These are phyloP conservation scores for Polydrusus pterygomalis DNA, from an alignment of 2,888 invertebrate species.

Conservation along the genomic window DNA sequence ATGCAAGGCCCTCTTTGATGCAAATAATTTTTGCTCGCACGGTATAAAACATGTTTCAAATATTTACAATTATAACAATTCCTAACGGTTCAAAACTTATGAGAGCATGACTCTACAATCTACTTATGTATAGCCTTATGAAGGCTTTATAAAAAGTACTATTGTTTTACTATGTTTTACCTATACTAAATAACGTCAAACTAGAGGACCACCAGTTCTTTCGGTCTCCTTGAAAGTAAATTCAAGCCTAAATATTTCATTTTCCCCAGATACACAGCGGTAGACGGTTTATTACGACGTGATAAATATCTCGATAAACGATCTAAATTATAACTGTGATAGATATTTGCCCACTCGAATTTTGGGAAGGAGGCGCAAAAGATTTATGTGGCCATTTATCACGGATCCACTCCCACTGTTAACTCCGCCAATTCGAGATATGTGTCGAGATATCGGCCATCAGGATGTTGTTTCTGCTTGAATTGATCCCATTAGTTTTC, in stretches of 20 bases:
- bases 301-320: conserved; percentile 71
- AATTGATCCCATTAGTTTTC: conserved; percentile 72
- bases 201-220: too few relatives aligned
- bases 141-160: too few relatives aligned
- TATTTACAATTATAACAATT: too few relatives aligned
- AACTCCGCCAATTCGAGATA: conserved; percentile 75
- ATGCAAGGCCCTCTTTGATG: too few relatives aligned
- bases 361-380: conserved; percentile 71
- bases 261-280: not conserved
- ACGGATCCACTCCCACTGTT: conserved; percentile 70
- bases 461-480: conserved; percentile 72
- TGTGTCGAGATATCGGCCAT: conserved; percentile 72
- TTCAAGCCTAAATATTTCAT: not conserved
- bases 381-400: conserved; percentile 73
- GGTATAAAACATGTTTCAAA: too few relatives aligned
- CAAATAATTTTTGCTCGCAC: too few relatives aligned
- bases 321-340: conserved; percentile 74
- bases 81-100: too few relatives aligned
- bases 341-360: conserved; percentile 74
- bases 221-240: not conserved
- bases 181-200: too few relatives aligned
- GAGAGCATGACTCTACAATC: too few relatives aligned
- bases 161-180: too few relatives aligned
- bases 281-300: not conserved
- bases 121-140: too few relatives aligned